phyloP scores from a whole-genome alignment of 2,113 vertebrate genomes.

The Tricholaema leucomelas region DNA sequence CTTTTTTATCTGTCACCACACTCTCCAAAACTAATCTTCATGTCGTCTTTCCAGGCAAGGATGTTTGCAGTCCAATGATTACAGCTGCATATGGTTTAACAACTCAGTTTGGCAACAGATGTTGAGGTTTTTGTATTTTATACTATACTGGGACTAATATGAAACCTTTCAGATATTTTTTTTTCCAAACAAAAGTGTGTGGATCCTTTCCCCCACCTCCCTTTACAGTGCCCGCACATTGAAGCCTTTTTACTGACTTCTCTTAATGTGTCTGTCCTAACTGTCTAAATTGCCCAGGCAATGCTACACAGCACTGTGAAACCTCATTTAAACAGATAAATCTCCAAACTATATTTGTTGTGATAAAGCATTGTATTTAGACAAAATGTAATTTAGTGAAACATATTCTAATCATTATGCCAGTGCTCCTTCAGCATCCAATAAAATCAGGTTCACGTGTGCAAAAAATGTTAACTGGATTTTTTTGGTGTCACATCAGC shows the following conservation, averaged over 20 bases:
- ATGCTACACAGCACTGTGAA: background rate
- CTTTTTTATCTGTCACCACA: background rate
- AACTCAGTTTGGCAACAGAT: background rate
- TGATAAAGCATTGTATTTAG: background rate
- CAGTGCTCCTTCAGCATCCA: constrained; percentile 15
- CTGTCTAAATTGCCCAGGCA: background rate
- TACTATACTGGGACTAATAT: background rate
- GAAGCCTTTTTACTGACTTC: background rate
- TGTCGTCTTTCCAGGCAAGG: background rate
- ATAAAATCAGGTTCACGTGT: constrained; percentile 27
- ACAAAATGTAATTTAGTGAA: constrained; percentile 1
- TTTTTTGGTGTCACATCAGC: constrained; percentile 30
- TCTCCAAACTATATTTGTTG: constrained; percentile 38
- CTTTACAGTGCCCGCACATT: background rate
- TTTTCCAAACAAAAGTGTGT: background rate
- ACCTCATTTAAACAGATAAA: constrained; percentile 38
- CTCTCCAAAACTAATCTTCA: background rate
- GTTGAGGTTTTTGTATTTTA: background rate
- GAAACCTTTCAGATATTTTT: background rate
- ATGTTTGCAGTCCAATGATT: background rate
- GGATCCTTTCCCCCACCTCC: background rate
- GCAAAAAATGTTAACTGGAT: constrained; percentile 31
- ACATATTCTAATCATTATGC: constrained; percentile 2
- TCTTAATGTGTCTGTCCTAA: background rate
- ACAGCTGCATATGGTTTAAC: background rate